Conservation (phyloP, 2,888 invertebrate genomes). For the Sinelater perroti region DNA sequence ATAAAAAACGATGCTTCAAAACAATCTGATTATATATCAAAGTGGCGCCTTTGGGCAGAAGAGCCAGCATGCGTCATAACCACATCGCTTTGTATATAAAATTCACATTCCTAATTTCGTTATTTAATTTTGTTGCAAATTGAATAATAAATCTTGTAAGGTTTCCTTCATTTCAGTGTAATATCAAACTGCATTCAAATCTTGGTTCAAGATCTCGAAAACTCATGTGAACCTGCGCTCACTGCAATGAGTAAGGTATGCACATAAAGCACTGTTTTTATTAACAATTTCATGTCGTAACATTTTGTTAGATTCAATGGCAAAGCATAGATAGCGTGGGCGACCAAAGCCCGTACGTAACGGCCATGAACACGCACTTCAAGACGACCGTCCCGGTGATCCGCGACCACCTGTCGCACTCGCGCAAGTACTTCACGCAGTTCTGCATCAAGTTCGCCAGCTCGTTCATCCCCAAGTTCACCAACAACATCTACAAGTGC, state of each 20-base stretch:
- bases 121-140: no score
- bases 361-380: conserved; percentile 86
- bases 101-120: no score
- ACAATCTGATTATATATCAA: no score
- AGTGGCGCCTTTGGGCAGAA: no score
- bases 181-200: conserved; percentile 89
- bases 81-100: no score
- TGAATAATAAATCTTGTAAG: no score
- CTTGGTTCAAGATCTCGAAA: conserved; percentile 92
- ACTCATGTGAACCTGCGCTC: conserved; percentile 92
- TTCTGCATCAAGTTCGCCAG: conserved; percentile 97
- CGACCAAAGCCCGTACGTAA: conserved; percentile 95
- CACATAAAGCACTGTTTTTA: conserved; percentile 22
- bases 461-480: conserved; percentile 93
- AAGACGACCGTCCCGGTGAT: conserved; percentile 88
- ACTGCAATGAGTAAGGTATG: conserved; percentile 88
- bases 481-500: conserved; percentile 89
- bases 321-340: conserved; percentile 92
- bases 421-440: conserved; percentile 97
- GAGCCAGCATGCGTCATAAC: no score
- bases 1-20: no score
- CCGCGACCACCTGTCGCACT: conserved; percentile 87
- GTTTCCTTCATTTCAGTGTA: conserved; percentile 63
- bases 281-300: neutral
- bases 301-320: conserved; percentile 79